These are phyloP conservation scores for Corythoichthys intestinalis DNA, from an alignment of 2,113 vertebrate genomes.

Conservation along the genomic window DNA sequence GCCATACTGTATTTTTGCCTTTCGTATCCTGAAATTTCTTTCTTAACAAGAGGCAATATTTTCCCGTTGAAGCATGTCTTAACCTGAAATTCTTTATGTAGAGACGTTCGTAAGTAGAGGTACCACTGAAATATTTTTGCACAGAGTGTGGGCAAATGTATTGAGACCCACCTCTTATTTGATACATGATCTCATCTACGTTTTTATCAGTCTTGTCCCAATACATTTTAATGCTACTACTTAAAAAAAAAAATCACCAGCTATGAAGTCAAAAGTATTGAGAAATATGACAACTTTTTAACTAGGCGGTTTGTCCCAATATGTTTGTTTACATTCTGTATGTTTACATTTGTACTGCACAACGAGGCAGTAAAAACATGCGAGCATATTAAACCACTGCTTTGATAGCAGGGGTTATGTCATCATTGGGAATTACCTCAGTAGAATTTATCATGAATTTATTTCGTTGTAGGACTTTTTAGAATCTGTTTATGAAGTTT, in stretches of 20 bases:
- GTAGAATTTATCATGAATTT: slow-evolving; percentile 12
- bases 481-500: slow-evolving; percentile 41
- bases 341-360: slow-evolving; percentile 26
- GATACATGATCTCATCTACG: neutral
- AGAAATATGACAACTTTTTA: neutral
- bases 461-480: slow-evolving; percentile 40
- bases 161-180: neutral
- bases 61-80: too few species aligned
- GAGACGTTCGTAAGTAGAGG: too few species aligned
- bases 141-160: neutral
- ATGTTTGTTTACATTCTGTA: neutral
- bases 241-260: neutral
- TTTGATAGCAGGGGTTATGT: slow-evolving; percentile 17
- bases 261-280: neutral
- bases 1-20: too few species aligned
- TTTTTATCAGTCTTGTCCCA: neutral
- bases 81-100: too few species aligned
- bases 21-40: too few species aligned
- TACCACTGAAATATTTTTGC: too few species aligned
- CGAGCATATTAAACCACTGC: slow-evolving; percentile 32
- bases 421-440: slow-evolving; percentile 1
- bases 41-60: too few species aligned
- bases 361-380: slow-evolving; percentile 35
- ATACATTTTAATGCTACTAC: neutral
- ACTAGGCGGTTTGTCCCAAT: neutral